phyloP scores from a whole-genome alignment of 2,797 vertebrate species.

The Nannoperca obscura region DNA sequence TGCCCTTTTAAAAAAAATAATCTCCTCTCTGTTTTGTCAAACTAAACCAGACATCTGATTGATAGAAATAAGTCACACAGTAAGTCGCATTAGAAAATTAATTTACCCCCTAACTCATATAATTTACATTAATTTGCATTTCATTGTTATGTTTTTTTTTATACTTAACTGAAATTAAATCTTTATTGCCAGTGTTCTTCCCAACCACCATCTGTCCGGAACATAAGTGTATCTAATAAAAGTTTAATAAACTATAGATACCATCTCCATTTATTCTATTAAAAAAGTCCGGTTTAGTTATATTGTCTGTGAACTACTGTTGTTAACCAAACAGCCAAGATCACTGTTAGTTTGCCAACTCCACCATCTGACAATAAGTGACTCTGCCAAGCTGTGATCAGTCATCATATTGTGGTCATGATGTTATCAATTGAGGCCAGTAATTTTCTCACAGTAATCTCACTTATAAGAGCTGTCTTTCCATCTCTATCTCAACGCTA shows the following conservation, averaged over 20 bases:
- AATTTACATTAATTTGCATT: constrained; percentile 32
- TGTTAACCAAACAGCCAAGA: not conserved
- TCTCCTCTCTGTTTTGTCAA: constrained; percentile 1
- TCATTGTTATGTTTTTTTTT: constrained; percentile 14
- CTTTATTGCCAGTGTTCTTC: not conserved
- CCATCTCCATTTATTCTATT: not conserved
- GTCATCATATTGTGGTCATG: constrained; percentile 51
- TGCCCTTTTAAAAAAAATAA: constrained; percentile 27
- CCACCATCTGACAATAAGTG: constrained; percentile 35
- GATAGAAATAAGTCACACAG: not conserved
- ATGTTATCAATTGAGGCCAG: constrained; percentile 31
- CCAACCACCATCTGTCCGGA: not conserved
- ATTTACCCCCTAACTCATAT: constrained; percentile 20
- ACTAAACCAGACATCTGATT: not conserved
- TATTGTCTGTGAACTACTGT: constrained; percentile 9
- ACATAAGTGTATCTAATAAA: not conserved
- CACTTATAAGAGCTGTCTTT: not conserved
- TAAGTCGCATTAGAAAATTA: not conserved
- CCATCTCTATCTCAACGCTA: not conserved
- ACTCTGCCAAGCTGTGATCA: constrained; percentile 39
- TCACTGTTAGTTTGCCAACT: constrained; percentile 13
- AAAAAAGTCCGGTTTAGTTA: not conserved
- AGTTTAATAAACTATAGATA: not conserved
- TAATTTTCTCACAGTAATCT: constrained; percentile 16
- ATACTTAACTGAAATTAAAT: not conserved